Percentiles rank a stretch among this genome's conserved stretches.
phyloP scores from a whole-genome alignment of 2,888 invertebrate genomes.

The Meteorus colon region DNA sequence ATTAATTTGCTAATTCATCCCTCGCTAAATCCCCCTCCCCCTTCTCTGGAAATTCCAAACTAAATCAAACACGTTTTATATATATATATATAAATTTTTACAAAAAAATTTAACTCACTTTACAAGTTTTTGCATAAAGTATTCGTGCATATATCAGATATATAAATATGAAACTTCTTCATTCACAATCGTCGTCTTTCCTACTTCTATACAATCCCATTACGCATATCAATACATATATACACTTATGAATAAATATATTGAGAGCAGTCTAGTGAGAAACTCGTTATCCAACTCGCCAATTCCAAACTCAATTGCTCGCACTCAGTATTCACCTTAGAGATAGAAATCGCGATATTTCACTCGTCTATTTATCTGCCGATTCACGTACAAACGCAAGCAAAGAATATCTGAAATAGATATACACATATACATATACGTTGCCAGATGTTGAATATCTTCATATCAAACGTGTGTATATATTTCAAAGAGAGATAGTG shows the following conservation, averaged over 20 bases:
- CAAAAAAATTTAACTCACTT: background rate
- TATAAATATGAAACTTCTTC: background rate
- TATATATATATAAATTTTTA: background rate
- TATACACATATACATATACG: background rate
- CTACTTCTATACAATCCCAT: background rate
- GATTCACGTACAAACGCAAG: slow-evolving; percentile 11
- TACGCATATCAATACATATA: background rate
- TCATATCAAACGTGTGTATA: background rate
- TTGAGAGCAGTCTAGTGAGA: background rate
- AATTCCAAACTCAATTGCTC: slow-evolving; percentile 10
- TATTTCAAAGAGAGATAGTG: background rate
- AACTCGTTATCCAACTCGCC: slow-evolving; percentile 13
- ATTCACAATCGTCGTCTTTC: background rate
- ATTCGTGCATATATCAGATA: background rate
- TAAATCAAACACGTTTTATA: background rate
- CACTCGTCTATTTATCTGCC: slow-evolving; percentile 10
- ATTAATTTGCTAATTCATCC: no score
- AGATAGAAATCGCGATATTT: slow-evolving; percentile 4
- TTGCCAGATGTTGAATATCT: background rate
- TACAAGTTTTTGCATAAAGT: background rate
- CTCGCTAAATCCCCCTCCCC: no score
- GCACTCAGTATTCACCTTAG: background rate
- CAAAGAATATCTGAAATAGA: background rate
- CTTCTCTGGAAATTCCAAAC: no score
- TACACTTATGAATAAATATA: background rate